Percentiles rank a stretch among this genome's conserved stretches.
Conservation (phyloP, 1,140 invertebrate species). For the Drosophila willistoni region DNA sequence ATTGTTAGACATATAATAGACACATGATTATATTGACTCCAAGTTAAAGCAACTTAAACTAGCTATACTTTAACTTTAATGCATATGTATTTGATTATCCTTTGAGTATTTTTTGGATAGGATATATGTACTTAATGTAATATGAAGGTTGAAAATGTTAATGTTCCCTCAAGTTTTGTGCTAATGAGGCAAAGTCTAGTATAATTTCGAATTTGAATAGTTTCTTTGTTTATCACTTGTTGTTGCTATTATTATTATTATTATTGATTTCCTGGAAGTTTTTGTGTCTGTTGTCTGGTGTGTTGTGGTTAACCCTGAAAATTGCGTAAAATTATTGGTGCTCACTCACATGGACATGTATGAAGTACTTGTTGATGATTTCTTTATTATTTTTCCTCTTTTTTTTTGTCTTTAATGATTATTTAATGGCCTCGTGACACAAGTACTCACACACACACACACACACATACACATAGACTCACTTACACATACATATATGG, state of each 20-base stretch:
- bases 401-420: slow-evolving; percentile 59
- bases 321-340: slow-evolving; percentile 27
- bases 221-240: slow-evolving; percentile 38
- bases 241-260: neutral
- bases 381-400: neutral
- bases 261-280: slow-evolving; percentile 8
- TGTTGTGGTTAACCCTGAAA: slow-evolving; percentile 14
- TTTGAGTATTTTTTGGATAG: too few relatives aligned
- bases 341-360: neutral
- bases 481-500: neutral
- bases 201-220: neutral
- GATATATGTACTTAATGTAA: too few relatives aligned
- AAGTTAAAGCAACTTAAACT: too few relatives aligned
- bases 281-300: too few relatives aligned
- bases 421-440: slow-evolving; percentile 68
- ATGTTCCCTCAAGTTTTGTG: too few relatives aligned
- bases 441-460: slow-evolving; percentile 23
- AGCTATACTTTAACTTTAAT: too few relatives aligned
- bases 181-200: neutral
- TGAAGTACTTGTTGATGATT: slow-evolving; percentile 11
- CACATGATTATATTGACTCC: too few relatives aligned
- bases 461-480: neutral
- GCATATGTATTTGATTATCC: too few relatives aligned
- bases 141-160: too few relatives aligned
- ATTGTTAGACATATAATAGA: too few relatives aligned